Evolutionary conservation across 2,888 invertebrate species (phyloP), one percentile per base, ranked within the genome.

Genomic region (Glyphotaelius pellucidus): DNA sequence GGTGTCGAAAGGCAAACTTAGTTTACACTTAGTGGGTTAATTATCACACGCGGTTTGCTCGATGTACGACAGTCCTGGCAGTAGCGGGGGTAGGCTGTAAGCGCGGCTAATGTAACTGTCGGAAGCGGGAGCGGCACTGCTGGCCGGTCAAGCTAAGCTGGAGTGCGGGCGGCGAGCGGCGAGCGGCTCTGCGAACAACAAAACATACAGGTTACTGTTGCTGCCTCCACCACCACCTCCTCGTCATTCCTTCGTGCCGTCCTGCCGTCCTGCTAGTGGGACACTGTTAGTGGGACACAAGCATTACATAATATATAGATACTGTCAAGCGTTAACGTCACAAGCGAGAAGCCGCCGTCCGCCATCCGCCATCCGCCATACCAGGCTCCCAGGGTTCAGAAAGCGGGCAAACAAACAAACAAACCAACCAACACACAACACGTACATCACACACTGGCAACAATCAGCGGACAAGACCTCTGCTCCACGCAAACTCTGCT

Each of bases 1-100:
- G 3, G 79, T n/a, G 52, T 47, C 87, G 52, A 90, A 42, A 85
- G 85, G 79, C 79, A 85, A 67, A 90, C 42, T 85, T 91, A 80
- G 80, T 85, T 79, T n/a, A 91, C 91, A 91, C 91, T 91, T 89
- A 89, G 91, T 52, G 90, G 87, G 67, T 92, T 84, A 84, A 38
- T 86, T 95, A 96, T 96, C 95, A 96, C 96, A 96, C 95, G 96
- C 95, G 96, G 95, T 95, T 95, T 95, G 95, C 95, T 95, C 95
- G 96, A 96, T 95, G 96, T 96, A 94, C 94, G 94, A 94, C 94
- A 95, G 95, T 95, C 95, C 80, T 88, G 91, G 91, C 93, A 93
- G 93, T 93, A 95, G 90, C 79, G 80, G 95, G 95, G 95, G 95
- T 47, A 95, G 95, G 92, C 90, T 89, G 86, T 32, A 42, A 89